Conservation (phyloP, 2,113 vertebrate genomes). For the Turnix velox region DNA sequence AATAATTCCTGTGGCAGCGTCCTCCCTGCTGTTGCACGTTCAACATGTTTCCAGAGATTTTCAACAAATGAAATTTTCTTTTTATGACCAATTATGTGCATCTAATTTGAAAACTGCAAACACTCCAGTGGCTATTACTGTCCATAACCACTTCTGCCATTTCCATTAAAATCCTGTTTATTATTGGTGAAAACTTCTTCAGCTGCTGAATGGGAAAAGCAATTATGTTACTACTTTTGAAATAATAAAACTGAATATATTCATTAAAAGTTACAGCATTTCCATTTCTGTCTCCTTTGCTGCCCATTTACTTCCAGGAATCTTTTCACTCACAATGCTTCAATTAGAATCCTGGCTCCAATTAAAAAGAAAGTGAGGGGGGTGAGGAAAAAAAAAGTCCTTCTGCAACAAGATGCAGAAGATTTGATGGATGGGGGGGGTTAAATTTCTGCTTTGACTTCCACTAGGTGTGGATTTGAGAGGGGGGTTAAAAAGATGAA, state of each 20-base stretch:
- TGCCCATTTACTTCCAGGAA: slow-evolving; percentile 28
- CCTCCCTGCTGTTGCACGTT: not conserved
- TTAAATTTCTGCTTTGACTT: not conserved
- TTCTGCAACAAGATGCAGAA: not conserved
- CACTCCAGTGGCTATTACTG: slow-evolving; percentile 38
- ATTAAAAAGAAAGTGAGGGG: not conserved
- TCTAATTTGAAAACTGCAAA: slow-evolving; percentile 59
- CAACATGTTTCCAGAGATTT: slow-evolving; percentile 37
- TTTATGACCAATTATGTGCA: slow-evolving; percentile 65
- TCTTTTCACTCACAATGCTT: slow-evolving; percentile 37
- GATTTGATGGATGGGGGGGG: not conserved
- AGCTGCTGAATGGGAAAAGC: slow-evolving; percentile 58
- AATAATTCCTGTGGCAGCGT: slow-evolving; percentile 11
- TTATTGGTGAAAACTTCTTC: slow-evolving; percentile 57
- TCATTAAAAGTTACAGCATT: slow-evolving; percentile 59
- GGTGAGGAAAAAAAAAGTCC: not conserved
- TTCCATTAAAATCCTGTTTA: slow-evolving; percentile 62
- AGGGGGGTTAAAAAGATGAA: not conserved
- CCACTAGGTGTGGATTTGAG: not conserved
- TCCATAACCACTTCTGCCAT: slow-evolving; percentile 49
- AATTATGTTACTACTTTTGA: slow-evolving; percentile 60
- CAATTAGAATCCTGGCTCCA: slow-evolving; percentile 31
- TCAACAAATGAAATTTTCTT: slow-evolving; percentile 64
- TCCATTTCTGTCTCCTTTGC: slow-evolving; percentile 25
- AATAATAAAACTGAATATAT: slow-evolving; percentile 63